phyloP scores from a whole-genome alignment of 2,113 vertebrate species.

The Myrmecobius fasciatus region DNA sequence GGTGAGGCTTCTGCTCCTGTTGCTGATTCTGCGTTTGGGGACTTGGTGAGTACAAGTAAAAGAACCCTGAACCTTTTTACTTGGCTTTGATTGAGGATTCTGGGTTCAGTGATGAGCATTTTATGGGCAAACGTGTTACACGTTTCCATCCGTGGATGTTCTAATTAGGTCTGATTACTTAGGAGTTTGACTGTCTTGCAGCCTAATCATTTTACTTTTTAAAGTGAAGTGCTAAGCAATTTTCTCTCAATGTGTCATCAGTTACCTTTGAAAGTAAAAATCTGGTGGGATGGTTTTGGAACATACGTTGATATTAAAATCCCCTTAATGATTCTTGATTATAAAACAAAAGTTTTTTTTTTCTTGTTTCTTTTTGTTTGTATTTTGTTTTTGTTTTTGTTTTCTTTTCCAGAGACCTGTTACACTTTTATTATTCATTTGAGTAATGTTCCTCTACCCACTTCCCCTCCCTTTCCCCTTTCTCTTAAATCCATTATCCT shows the following conservation, averaged over 20 bases:
- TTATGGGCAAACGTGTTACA: neutral
- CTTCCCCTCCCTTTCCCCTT: neutral
- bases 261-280: neutral
- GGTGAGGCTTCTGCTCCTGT: constrained; percentile 79
- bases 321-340: neutral
- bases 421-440: neutral
- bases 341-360: neutral
- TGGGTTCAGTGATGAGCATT: constrained; percentile 29
- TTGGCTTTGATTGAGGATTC: neutral
- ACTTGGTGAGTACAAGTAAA: constrained; percentile 81
- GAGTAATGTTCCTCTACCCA: neutral
- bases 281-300: neutral
- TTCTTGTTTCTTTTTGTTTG: too few species aligned
- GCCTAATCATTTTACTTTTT: neutral
- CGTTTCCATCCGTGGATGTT: constrained; percentile 37
- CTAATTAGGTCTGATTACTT: neutral
- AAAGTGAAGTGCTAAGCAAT: neutral
- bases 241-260: neutral
- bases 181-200: neutral
- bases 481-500: neutral
- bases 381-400: neutral
- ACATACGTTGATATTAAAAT: neutral
- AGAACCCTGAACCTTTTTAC: constrained; percentile 7
- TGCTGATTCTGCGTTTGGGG: constrained; percentile 83
- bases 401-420: neutral